Evolutionary conservation across 2,888 invertebrate species (phyloP).

Genomic region (Eupithecia vulgata): DNA sequence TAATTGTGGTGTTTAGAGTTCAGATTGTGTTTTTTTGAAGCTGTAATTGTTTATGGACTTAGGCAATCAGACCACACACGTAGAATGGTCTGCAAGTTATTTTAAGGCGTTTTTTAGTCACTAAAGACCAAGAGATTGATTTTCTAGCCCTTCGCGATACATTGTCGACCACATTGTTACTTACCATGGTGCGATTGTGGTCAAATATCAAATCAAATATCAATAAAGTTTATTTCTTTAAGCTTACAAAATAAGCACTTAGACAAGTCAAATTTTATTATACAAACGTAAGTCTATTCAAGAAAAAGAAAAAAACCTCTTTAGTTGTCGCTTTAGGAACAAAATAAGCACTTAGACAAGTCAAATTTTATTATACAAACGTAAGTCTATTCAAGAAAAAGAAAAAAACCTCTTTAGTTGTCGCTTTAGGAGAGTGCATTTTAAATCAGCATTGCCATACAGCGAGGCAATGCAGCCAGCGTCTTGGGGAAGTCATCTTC

Average conservation of each 20-base stretch:
- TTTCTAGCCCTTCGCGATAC: neutral
- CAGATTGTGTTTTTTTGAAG: constrained; percentile 32
- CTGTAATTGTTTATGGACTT: constrained; percentile 41
- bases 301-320: neutral
- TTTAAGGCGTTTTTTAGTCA: neutral
- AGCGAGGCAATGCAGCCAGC: too few relatives aligned
- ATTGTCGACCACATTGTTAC: too few relatives aligned
- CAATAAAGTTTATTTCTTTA: too few relatives aligned
- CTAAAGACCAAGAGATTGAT: neutral
- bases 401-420: neutral
- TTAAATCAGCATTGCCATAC: neutral
- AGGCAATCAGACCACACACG: constrained; percentile 44
- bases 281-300: neutral
- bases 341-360: too few relatives aligned
- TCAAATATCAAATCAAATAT: too few relatives aligned
- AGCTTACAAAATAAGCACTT: too few relatives aligned
- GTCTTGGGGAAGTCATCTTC: too few relatives aligned
- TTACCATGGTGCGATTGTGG: neutral
- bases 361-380: too few relatives aligned
- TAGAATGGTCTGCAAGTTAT: constrained; percentile 8
- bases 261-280: too few relatives aligned
- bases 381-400: neutral
- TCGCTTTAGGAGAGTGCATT: constrained; percentile 1
- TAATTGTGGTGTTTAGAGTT: constrained; percentile 42
- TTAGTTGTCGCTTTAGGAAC: neutral